These are phyloP conservation scores for Agrochola lota DNA, from an alignment of 2,888 invertebrate genomes.

Conservation along the genomic window DNA sequence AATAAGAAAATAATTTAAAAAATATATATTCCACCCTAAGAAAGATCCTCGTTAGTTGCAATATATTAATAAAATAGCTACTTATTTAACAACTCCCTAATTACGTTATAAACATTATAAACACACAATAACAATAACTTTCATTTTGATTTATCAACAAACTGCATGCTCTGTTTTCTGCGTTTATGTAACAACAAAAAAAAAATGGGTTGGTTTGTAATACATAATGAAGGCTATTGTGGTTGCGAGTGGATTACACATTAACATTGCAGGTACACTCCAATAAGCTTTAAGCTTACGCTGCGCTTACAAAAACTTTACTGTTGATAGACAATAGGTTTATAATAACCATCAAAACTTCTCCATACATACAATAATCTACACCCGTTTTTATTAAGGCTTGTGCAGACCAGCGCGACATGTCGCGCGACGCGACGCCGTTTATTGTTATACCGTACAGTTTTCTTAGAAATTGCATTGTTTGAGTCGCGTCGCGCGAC, in stretches of 20 bases:
- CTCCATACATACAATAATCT: background rate
- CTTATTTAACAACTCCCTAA: constrained; percentile 8
- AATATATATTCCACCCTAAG: constrained; percentile 1
- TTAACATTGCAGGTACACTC: background rate
- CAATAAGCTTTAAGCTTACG: constrained; percentile 6
- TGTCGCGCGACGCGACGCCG: too few relatives aligned
- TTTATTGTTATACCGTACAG: too few relatives aligned
- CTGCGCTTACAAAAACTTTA: background rate
- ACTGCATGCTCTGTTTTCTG: background rate
- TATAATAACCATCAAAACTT: background rate
- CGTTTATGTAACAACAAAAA: background rate
- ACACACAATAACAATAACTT: background rate
- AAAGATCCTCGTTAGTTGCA: constrained; percentile 6
- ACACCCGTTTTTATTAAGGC: background rate
- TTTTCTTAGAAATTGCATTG: too few relatives aligned
- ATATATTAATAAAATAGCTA: constrained; percentile 8
- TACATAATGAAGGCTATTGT: too few relatives aligned
- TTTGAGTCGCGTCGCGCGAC: too few relatives aligned
- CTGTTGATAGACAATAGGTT: background rate
- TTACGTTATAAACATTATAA: background rate
- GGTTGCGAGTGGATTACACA: background rate
- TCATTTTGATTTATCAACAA: background rate
- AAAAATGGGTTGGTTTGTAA: background rate
- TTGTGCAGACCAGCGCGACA: too few relatives aligned
- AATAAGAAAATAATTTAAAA: background rate